Evolutionary conservation across 92 coral and sea anemone species (phyloP), one percentile per base, ranked within the genome.

Genomic region (Zoanthus sociatus): DNA sequence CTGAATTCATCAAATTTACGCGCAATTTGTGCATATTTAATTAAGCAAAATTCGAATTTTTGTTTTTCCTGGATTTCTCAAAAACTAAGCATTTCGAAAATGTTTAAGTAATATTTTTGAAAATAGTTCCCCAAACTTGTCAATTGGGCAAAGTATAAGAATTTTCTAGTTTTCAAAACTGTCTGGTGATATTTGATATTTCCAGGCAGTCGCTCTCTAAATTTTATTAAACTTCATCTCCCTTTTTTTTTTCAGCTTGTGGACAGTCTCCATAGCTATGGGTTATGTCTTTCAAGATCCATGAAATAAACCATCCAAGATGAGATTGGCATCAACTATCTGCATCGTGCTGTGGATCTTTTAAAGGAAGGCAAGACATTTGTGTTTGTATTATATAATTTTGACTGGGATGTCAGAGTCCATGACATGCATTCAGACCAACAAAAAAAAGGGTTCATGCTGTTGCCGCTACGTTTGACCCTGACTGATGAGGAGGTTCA

Each of bases 391-490:
- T 11, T 88, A 45, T 91, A 91, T 73, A 91, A 88, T 72, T 78
- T 89, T 9, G 92, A 92, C 26, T 91, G 92, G 90, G 89, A 69
- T 2, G 78, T 88, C 15, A 78, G 88, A 46, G 94, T 85, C 1
- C 92, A 91, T 83, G 94, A 84, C 73, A 84, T 91, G 92, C 79
- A 87, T 9, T 87, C 90, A 9, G 91, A 91, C 75, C 71, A 71
- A 11, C 94, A 91, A 75, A 88, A 91, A 83, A 78, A 55, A 91
- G 94, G 47, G 92, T 92, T 20, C 90, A 92, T 86, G 92, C 92
- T 12, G 92, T 92, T 5, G 92, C 94, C 45, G 88, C 94, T 21
- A 87, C 87, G 63, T 33, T 88, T 0, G 94, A 87, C 12, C 9
- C 26, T 30, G 18, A 44, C 47, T 66, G 64, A 61, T 5, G 47